Base-by-base conservation (phyloP, 2,888 invertebrate species). In the Watsonalla binaria region DNA sequence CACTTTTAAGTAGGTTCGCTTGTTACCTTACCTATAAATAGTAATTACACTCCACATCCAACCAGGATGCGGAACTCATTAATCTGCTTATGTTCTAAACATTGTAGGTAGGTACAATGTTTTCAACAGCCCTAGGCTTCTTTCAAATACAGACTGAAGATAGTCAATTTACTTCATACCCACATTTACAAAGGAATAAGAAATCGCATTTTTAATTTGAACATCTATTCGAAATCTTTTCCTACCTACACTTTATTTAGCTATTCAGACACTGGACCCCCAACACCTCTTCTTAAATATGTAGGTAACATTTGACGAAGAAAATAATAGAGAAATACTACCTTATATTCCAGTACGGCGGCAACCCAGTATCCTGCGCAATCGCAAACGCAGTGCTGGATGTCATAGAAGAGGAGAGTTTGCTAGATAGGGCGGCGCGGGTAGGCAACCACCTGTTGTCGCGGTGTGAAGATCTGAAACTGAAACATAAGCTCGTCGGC, bases 301-400 rank as follows among this genome's bases (percentile, higher is more conserved):
- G 46, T 5, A 24, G 8, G 33, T 47, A 5, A 5, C 6, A 34
- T 4, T 33, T 14, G n/a, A 11, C 42, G 9, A 15, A 6, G 15
- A 14, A 37, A 49, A 42, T 50, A 15, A 14, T 24, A 6, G 37
- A 37, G 9, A 9, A n/a, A 37, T 37, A 14, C 15, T 49, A 46
- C 33, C 14, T 54, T 47, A 13, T 39, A 46, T 68, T 75, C 82
- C 84, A 98, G 97, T 99, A 97, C 78, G 99, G 99, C 9, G 99
- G 99, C 8, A 99, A 99, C 90, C 99, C 99, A 9, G 99, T 99
- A 0, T 98, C 99, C 0, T 99, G 99, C 79, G 98, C 99, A 0
- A 96, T 99, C 51, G 98, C 97, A 0, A 96, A 96, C 76, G 97
- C 98, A 5, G 99, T 99, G 0, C 93, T 99, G 77, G 96, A 98